Evolutionary conservation across 2,113 vertebrate genomes (phyloP), one percentile per base, ranked within the genome.

Genomic region (Myrmecophaga tridactyla): DNA sequence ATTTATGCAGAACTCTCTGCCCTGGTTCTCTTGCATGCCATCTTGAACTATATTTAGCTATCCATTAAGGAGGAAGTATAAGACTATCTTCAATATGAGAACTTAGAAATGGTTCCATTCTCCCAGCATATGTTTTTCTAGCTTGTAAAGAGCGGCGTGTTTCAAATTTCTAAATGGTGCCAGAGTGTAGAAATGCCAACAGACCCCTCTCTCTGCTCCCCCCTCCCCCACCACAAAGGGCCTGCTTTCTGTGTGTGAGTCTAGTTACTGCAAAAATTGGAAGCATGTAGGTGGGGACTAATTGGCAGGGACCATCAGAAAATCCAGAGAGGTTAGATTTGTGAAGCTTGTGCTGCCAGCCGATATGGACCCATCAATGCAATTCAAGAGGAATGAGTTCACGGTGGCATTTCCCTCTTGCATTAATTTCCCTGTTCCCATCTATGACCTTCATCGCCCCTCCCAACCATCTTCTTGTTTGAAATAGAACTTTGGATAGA

Each of bases 121-220:
- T 18, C 73, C 10, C 25, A 51, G 39, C n/a, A 72, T 75, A 62
- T 11, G 87, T 34, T 78, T 78, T 83, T 90, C 29, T 78, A 77
- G 14, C 25, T 80, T 70, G 6, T 72, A 34, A 89, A 94, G 27
- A 21, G 3, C 29, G 53, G 60, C 58, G 31, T 80, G 20, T 58
- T 97, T 93, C 34, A 67, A 56, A 7, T 93, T 86, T 86, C 46
- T 69, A 43, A 13, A 72, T 75, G 53, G 60, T 43, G n/a, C 78
- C 53, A 60, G 48, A 53, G 23, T 41, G 12, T 81, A n/a, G n/a
- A 27, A 8, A 23, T 60, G 73, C 46, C 31, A 73, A 31, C 21
- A 69, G 69, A n/a, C 20, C 83, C 8, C 83, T n/a, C 39, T 53
- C n/a, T n/a, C n/a, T n/a, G n/a, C n/a, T n/a, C n/a, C 46, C 11